Percentiles rank a stretch among this genome's conserved stretches.
These are phyloP conservation scores for Palythoa grandiflora DNA, from an alignment of 92 coral and sea anemone species.

Conservation along the genomic window DNA sequence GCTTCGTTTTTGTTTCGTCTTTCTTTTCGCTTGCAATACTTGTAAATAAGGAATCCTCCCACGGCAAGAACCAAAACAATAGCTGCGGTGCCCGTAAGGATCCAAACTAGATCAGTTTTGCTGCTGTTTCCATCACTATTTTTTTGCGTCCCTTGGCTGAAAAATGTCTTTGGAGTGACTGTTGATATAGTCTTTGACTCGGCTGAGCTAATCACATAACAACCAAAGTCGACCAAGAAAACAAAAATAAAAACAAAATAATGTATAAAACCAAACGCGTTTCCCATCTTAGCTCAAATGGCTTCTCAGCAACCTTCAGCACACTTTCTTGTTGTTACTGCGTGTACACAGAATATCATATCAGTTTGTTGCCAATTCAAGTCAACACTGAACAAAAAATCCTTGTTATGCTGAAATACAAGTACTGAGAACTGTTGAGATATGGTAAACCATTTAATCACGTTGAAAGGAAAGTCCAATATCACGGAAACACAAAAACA, in stretches of 20 bases:
- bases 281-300: not conserved
- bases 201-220: not conserved
- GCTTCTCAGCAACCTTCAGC: not conserved
- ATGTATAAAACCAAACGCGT: not conserved
- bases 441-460: slow-evolving; percentile 7
- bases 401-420: not conserved
- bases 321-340: not conserved
- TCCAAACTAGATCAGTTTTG: not conserved
- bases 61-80: not conserved
- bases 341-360: not conserved
- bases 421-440: not conserved
- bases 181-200: not conserved
- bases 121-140: not conserved
- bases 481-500: not conserved
- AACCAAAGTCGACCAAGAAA: slow-evolving; percentile 13
- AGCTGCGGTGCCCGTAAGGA: not conserved
- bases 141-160: not conserved
- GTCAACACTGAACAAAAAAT: not conserved
- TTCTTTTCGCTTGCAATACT: slow-evolving; percentile 15
- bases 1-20: slow-evolving; percentile 19
- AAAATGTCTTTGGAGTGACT: slow-evolving; percentile 9
- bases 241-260: not conserved
- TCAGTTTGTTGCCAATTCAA: not conserved
- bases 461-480: slow-evolving; percentile 10
- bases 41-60: slow-evolving; percentile 9